Percentiles rank a stretch among this genome's conserved stretches.
These are phyloP conservation scores for Epistrophe grossulariae DNA, from an alignment of 2,888 invertebrate genomes.

Conservation along the genomic window DNA sequence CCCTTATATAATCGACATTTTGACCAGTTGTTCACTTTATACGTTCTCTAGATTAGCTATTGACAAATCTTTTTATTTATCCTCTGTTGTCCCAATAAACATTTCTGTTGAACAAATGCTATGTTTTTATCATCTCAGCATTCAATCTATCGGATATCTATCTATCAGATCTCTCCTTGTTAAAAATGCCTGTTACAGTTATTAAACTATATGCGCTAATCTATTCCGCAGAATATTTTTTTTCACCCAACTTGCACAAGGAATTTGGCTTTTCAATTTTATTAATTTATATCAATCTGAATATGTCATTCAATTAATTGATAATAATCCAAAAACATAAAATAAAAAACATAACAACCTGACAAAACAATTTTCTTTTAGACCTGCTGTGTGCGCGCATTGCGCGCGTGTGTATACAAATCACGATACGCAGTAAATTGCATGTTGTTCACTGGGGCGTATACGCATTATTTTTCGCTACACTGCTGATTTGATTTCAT, in stretches of 20 bases:
- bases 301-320: conserved; percentile 60
- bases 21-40: too few species aligned
- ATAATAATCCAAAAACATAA: conserved; percentile 45
- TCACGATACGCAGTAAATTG: conserved; percentile 40
- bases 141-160: conserved; percentile 30
- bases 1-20: too few species aligned
- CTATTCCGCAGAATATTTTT: conserved; percentile 52
- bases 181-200: conserved; percentile 1
- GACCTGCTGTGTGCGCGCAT: conserved; percentile 47
- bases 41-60: too few species aligned
- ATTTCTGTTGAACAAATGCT: neutral
- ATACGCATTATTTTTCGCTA: conserved; percentile 69
- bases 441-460: conserved; percentile 66
- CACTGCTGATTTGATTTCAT: conserved; percentile 37
- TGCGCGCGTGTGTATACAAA: conserved; percentile 6
- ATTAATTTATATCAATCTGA: conserved; percentile 37
- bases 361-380: conserved; percentile 56
- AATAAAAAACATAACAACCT: conserved; percentile 19
- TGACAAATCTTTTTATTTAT: neutral
- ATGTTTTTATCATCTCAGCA: conserved; percentile 23
- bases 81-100: neutral
- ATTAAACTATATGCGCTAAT: conserved; percentile 45
- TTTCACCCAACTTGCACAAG: conserved; percentile 38
- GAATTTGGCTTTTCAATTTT: conserved; percentile 33
- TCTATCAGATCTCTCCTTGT: conserved; percentile 32